Percentiles rank a stretch among this genome's conserved stretches.
Evolutionary conservation across 2,113 vertebrate species (phyloP).

Genomic region (Orcinus orca): DNA sequence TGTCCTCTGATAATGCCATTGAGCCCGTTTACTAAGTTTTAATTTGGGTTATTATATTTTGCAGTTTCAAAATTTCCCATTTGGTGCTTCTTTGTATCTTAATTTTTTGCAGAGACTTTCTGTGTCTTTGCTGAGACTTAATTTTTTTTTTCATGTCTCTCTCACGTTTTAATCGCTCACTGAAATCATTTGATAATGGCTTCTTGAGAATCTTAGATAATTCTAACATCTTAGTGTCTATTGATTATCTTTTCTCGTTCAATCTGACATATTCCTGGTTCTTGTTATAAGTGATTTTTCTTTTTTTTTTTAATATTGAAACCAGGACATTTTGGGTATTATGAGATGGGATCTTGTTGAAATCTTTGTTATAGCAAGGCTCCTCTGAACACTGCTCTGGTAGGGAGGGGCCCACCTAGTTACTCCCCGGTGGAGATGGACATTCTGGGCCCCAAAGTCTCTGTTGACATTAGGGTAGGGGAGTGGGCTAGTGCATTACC

Average conservation of each 20-base stretch:
- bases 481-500: background rate
- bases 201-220: background rate
- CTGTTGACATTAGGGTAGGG: background rate
- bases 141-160: background rate
- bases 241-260: background rate
- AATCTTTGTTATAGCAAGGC: background rate
- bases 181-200: background rate
- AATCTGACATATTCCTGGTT: background rate
- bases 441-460: background rate
- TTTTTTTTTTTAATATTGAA: background rate
- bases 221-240: background rate
- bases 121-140: background rate
- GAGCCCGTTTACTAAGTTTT: background rate
- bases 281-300: background rate
- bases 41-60: background rate
- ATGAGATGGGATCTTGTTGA: background rate
- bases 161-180: background rate
- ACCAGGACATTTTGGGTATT: background rate
- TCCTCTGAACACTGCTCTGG: background rate
- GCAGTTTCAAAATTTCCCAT: background rate
- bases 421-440: too few species aligned
- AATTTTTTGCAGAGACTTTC: background rate
- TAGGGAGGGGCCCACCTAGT: background rate
- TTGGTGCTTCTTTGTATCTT: background rate
- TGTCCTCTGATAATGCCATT: background rate